These are phyloP conservation scores for human DNA, from an alignment of 2,113 vertebrate genomes.

Conservation along the genomic window DNA sequence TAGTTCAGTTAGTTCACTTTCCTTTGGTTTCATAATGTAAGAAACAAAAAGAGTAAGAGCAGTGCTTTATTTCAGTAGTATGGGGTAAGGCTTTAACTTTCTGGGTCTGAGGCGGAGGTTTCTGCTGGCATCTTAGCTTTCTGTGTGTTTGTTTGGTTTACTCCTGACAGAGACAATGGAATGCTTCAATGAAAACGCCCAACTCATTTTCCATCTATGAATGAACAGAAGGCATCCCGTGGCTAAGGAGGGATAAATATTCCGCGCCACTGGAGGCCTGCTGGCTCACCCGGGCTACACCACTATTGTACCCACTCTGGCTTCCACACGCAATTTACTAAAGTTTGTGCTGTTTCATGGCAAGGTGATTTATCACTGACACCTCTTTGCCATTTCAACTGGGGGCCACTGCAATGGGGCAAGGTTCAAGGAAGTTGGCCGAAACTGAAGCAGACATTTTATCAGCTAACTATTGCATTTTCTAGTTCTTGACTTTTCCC, in stretches of 20 bases:
- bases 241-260: conserved; percentile 57
- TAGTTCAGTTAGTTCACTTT: neutral
- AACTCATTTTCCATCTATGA: conserved; percentile 80
- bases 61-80: neutral
- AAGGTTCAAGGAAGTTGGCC: conserved; percentile 70
- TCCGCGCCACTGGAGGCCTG: conserved; percentile 1
- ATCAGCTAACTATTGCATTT: conserved; percentile 65
- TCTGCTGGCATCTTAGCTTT: neutral
- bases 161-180: conserved; percentile 74
- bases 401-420: conserved; percentile 51
- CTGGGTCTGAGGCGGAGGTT: neutral
- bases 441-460: conserved; percentile 67
- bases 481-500: conserved; percentile 64
- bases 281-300: neutral
- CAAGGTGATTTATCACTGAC: conserved; percentile 74
- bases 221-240: conserved; percentile 68
- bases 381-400: conserved; percentile 63
- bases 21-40: neutral
- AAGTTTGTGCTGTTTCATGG: conserved; percentile 65
- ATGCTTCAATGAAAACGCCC: conserved; percentile 79
- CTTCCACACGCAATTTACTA: conserved; percentile 61
- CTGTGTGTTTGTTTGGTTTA: conserved; percentile 34
- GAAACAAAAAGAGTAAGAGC: neutral
- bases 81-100: rapidly evolving
- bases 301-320: neutral